phyloP scores from a whole-genome alignment of 2,113 vertebrate species.

The Acinonyx jubatus region DNA sequence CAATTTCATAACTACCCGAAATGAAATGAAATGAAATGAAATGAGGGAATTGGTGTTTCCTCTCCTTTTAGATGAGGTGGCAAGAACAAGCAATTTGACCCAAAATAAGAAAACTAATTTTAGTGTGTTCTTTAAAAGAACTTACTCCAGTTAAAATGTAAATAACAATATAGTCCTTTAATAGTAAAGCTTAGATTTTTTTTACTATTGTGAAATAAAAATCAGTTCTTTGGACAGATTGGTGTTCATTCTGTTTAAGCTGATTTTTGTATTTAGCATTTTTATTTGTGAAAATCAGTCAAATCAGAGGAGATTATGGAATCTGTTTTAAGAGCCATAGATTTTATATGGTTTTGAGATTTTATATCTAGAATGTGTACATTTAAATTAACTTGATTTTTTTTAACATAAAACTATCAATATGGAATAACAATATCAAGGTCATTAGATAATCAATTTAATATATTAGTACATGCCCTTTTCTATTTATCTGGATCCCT shows the following conservation, averaged over 20 bases:
- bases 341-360: constrained; percentile 48
- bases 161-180: constrained; percentile 44
- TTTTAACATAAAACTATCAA: constrained; percentile 6
- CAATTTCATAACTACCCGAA: neutral
- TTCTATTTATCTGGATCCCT: constrained; percentile 51
- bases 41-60: constrained; percentile 30
- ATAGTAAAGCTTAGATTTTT: neutral
- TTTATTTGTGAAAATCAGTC: constrained; percentile 25
- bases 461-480: constrained; percentile 24
- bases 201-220: constrained; percentile 41
- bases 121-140: constrained; percentile 25
- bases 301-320: constrained; percentile 17
- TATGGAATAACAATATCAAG: constrained; percentile 22
- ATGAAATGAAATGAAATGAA: neutral
- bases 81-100: constrained; percentile 33
- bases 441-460: constrained; percentile 28
- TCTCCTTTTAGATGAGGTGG: constrained; percentile 21
- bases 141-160: constrained; percentile 13
- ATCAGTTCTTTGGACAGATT: constrained; percentile 32
- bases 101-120: constrained; percentile 22
- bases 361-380: constrained; percentile 20
- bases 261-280: constrained; percentile 41
- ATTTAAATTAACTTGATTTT: constrained; percentile 43
- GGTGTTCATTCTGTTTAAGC: constrained; percentile 46
- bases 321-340: constrained; percentile 36